phyloP scores from a whole-genome alignment of 2,113 vertebrate species.

The Gopherus flavomarginatus region DNA sequence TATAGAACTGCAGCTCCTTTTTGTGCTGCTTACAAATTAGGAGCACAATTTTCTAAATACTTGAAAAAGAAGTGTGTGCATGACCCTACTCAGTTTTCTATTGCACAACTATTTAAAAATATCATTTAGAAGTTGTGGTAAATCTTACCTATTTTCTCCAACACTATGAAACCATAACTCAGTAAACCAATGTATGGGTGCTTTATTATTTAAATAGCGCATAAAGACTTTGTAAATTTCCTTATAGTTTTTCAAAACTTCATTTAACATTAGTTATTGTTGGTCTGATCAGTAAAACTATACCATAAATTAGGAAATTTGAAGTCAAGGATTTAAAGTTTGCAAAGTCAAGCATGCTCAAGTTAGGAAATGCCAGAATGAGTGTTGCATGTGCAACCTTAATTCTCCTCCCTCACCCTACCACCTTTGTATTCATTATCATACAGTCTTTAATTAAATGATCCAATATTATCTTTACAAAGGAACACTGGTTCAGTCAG shows the following conservation, averaged over 20 bases:
- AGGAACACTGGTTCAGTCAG: background rate
- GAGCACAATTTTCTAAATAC: background rate
- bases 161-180: background rate
- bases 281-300: background rate
- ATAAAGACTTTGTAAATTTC: background rate
- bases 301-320: background rate
- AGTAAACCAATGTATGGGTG: background rate
- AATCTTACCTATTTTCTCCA: background rate
- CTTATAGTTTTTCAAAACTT: background rate
- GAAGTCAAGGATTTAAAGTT: no score
- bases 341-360: background rate
- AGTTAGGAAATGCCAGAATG: background rate
- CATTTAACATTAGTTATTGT: background rate
- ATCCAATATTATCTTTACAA: background rate
- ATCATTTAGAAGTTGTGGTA: background rate
- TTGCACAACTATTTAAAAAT: background rate
- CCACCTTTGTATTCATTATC: background rate
- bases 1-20: background rate
- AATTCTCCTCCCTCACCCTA: fast-evolving
- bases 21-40: background rate
- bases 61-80: background rate
- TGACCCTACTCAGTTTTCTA: background rate
- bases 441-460: background rate
- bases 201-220: background rate
- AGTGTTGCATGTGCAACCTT: background rate